Evolutionary conservation across 2,888 invertebrate genomes (phyloP), one percentile per base, ranked within the genome.

Genomic region (Ecdyonurus torrentis): DNA sequence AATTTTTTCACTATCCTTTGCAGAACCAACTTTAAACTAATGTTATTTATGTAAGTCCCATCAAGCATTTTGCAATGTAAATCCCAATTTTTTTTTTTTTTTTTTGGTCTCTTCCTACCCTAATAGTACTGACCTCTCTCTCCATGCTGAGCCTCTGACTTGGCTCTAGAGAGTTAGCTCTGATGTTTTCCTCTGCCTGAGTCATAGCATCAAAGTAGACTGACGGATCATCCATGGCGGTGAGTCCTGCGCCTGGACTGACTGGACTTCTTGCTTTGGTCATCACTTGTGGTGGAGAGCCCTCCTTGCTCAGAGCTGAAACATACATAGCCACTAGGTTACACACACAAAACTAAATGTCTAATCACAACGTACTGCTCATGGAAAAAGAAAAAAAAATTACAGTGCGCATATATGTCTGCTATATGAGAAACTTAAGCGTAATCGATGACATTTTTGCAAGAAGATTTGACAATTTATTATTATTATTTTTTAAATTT

Each of bases 191-290:
- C 68, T 87, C 87, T 1, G 87, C 83, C 2, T 55, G 63, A 18
- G 61, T 60, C 15, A 63, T 60, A 2, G 89, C 89, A 76, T 90
- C 89, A 72, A 87, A 89, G 74, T 90, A 90, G 19, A 89, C 78
- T 5, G 89, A 89, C 5, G 67, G 66, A 59, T 69, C 68, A 37
- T 67, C 67, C 20, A 61, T 66, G 52, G 66, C 23, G 61, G 58
- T 61, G 59, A 53, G 53, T 18, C 83, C 84, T 25, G 82, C 79
- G 77, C 79, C 77, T 64, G 76, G 77, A 71, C 75, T 75, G 23
- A 73, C 73, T 55, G 74, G 74, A 67, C 73, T 75, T 53, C 71
- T 5, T 5, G 55, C 55, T n/a, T 55, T 55, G 72, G 58, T 75
- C 76, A 59, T 75, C 75, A 5, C 5, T 58, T 62, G 23, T 15